Conservation (phyloP, 2,113 vertebrate genomes). For the Proterorhinus semilunaris region DNA sequence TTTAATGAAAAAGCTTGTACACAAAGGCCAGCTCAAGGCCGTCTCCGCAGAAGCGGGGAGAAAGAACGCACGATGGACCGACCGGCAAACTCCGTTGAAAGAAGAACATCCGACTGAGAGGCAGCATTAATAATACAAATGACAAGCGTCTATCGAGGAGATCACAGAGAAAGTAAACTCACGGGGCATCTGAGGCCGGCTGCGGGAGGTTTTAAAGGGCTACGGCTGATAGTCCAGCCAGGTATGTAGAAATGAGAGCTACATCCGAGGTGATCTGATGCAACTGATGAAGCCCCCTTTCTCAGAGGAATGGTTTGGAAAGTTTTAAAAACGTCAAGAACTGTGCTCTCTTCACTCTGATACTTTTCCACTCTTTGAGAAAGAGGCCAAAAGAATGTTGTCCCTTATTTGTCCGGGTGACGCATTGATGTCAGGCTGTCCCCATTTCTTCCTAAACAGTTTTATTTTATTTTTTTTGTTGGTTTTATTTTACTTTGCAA, state of each 20-base stretch:
- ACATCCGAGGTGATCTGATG: background rate
- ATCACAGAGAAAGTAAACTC: no score
- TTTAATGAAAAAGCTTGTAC: background rate
- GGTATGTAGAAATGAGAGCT: background rate
- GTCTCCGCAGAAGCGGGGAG: background rate
- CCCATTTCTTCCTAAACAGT: no score
- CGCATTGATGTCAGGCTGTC: no score
- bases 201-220: background rate
- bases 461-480: no score
- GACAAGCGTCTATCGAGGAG: background rate
- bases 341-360: no score
- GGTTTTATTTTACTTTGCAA: no score
- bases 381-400: no score
- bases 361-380: no score
- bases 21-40: background rate
- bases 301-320: no score
- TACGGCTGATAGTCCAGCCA: background rate
- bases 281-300: no score
- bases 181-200: background rate
- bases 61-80: background rate
- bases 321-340: no score
- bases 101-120: background rate
- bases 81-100: background rate
- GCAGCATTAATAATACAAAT: background rate
- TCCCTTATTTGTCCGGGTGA: no score